Evolutionary conservation across 2,113 vertebrate species (phyloP).

Genomic region (Cyanoderma ruficeps): DNA sequence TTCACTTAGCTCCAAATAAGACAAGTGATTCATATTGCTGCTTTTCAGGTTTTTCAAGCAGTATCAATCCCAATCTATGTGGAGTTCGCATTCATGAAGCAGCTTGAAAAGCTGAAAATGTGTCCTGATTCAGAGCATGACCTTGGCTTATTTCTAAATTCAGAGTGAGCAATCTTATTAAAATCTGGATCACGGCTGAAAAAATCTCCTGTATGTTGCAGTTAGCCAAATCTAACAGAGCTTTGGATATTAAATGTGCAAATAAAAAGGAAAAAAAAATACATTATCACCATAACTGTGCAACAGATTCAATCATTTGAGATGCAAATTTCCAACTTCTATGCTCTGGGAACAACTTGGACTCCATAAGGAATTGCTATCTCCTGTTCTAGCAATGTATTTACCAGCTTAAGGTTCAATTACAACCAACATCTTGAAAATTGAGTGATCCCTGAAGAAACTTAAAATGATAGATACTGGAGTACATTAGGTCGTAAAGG

Average conservation of each 20-base stretch:
- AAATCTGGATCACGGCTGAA: neutral
- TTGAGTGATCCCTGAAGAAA: slow-evolving; percentile 26
- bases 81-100: neutral
- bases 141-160: neutral
- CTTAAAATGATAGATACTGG: neutral
- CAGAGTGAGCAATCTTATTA: neutral
- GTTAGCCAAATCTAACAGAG: neutral
- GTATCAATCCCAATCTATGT: neutral
- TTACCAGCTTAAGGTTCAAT: slow-evolving; percentile 7
- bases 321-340: neutral
- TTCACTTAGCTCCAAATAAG: neutral
- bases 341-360: neutral
- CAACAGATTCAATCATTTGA: neutral
- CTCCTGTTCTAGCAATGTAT: neutral
- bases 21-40: neutral
- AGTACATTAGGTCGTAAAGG: neutral
- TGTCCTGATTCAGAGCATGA: neutral
- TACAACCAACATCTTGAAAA: slow-evolving; percentile 16
- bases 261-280: neutral
- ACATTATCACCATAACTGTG: neutral
- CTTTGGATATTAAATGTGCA: neutral
- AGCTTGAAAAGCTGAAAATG: neutral
- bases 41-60: neutral
- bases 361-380: neutral
- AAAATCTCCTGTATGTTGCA: neutral